Evolutionary conservation across 2,888 invertebrate genomes (phyloP).

Genomic region (Acrobasis consociella): DNA sequence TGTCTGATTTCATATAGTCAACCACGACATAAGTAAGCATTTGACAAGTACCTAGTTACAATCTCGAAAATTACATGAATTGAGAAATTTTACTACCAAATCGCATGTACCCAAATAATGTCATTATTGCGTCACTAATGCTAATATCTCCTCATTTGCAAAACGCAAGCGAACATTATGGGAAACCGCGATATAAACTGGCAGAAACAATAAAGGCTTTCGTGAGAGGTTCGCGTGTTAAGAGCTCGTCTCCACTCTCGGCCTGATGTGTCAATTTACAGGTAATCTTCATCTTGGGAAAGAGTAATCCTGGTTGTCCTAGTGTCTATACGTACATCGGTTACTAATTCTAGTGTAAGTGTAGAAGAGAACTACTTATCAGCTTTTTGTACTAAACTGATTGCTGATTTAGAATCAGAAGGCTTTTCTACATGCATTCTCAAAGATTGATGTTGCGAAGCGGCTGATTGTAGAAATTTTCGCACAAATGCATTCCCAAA

Average conservation of each 20-base stretch:
- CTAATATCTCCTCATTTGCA: background rate
- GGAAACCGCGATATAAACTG: background rate
- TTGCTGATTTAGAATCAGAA: too few relatives aligned
- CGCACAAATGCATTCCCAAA: too few relatives aligned
- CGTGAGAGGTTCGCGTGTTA: slow-evolving; percentile 6
- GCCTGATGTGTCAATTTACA: slow-evolving; percentile 14
- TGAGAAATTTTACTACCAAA: slow-evolving; percentile 13
- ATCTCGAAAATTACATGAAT: background rate
- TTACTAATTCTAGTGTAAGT: too few relatives aligned
- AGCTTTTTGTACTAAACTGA: too few relatives aligned
- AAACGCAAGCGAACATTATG: slow-evolving; percentile 7
- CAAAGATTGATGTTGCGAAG: too few relatives aligned
- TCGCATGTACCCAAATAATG: slow-evolving; percentile 8
- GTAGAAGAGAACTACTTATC: too few relatives aligned
- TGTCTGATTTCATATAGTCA: too few relatives aligned
- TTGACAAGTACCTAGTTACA: background rate
- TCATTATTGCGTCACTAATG: slow-evolving; percentile 2
- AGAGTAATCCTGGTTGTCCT: background rate
- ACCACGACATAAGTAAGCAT: background rate
- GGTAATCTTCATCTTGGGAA: slow-evolving; percentile 11
- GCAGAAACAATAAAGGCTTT: background rate
- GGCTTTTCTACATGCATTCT: too few relatives aligned
- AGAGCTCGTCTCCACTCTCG: slow-evolving; percentile 5
- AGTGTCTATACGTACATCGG: too few relatives aligned
- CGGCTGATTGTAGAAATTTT: too few relatives aligned